Evolutionary conservation across 2,113 vertebrate species (phyloP), one percentile per base, ranked within the genome.

Genomic region (Sphaerodactylus townsendi): DNA sequence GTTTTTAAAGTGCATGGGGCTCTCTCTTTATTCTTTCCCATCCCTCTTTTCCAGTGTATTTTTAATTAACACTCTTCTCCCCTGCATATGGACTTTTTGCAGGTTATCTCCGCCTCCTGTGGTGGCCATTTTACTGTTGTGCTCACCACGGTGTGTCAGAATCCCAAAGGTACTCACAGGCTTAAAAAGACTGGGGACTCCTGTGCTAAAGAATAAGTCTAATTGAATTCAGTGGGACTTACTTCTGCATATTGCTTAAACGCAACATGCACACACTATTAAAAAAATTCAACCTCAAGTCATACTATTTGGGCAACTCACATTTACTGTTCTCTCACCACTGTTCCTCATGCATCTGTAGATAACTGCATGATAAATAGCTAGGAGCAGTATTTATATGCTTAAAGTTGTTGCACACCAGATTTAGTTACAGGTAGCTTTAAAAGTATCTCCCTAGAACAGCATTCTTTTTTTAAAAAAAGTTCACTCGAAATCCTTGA

Each of bases 171-270:
- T 44, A 9, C 9, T 9, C 44, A 44, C 44, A 44, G 44, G 44
- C 44, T 44, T 9, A 44, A 9, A 44, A 44, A 44, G 44, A 9
- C 9, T 44, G 44, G 44, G 44, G 44, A 44, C 44, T 9, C 44
- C 44, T 44, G 44, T 44, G 44, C 44, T 44, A 62, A 62, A 9
- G 25, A 62, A 28, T 62, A 85, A 85, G 2, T 56, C 85, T 35
- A 8, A 72, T 1, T 64, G 39, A 79, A 50, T 10, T 30, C 39
- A 79, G 15, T 48, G 25, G 37, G 35, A 13, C 28, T 72, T 62
- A 64, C n/a, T 72, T 84, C 41, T 72, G 41, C 48, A 25, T 78
- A 79, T 56, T 89, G 71, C 84, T 74, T 39, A 25, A 17, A 30
- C 69, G 46, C 25, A 33, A 44, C 30, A 77, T 35, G 7, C 53